Evolutionary conservation across 2,888 invertebrate genomes (phyloP).

Genomic region (Anorthoa munda): DNA sequence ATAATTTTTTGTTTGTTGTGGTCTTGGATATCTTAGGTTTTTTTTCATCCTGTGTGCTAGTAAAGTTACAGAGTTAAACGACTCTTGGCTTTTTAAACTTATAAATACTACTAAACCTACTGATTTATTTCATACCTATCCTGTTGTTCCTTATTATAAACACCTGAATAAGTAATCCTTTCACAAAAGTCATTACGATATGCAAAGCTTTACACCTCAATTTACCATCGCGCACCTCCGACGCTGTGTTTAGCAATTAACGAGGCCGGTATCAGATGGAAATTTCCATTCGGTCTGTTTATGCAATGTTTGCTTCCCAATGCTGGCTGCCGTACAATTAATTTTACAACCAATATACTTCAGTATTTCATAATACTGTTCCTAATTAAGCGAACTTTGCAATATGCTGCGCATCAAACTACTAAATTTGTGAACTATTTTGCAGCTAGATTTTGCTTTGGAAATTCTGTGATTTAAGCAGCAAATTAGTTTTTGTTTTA

Average conservation of each 20-base stretch:
- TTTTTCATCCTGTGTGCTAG: no score
- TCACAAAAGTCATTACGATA: not conserved
- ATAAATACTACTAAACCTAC: no score
- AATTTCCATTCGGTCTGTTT: conserved; percentile 55
- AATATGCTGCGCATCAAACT: conserved; percentile 30
- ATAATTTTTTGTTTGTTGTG: no score
- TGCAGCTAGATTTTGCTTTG: conserved; percentile 4
- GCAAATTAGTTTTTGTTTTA: conserved; percentile 44
- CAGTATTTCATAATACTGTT: conserved; percentile 42
- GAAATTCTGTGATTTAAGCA: conserved; percentile 13
- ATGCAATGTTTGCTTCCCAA: conserved; percentile 53
- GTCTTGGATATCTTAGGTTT: no score
- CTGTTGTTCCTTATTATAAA: no score
- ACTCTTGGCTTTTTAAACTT: no score
- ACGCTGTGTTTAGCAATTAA: conserved; percentile 56
- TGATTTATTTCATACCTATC: no score
- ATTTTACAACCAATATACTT: conserved; percentile 47
- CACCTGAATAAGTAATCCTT: not conserved
- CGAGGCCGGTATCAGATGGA: conserved; percentile 49
- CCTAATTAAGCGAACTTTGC: conserved; percentile 51
- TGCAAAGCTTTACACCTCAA: conserved; percentile 17
- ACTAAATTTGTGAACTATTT: conserved; percentile 16
- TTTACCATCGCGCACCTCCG: conserved; percentile 11
- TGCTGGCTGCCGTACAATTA: conserved; percentile 49
- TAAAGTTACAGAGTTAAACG: no score